Base-by-base conservation (phyloP, 2,797 vertebrate species). In the Heteromormyrus szaboi region DNA sequence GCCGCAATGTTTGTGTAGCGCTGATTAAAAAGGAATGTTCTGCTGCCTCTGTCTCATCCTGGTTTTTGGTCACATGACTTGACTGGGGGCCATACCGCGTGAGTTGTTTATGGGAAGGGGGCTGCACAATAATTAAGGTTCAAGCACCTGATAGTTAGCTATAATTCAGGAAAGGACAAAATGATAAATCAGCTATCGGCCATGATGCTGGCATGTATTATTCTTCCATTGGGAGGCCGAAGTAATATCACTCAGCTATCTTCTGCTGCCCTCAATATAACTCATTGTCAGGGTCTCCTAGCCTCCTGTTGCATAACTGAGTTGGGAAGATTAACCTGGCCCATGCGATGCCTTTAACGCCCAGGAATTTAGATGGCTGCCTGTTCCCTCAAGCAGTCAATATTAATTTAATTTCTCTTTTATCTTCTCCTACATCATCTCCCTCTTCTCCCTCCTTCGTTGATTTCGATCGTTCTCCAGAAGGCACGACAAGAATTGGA, bases 331-430 rank as follows among this genome's bases (percentile, higher is more conserved):
- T 53, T 86, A 56, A 86, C 85, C 51, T 41, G 85, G 14, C 17
- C 48, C 85, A 19, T 29, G 53, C 44, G 53, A 59, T 17, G 19
- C 53, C 51, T 59, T 86, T 56, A 56, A 86, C 53, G 33, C 33
- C 25, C 29, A 59, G 53, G 29, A 53, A 56, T 86, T 22, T 33
- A 41, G 51, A 86, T 56, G 51, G 33, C 53, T 59, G 22, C 37
- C 29, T 56, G 19, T 56, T 56, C 53, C 53, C 51, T 56, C 53
- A 44, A 37, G 85, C 85, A 86, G 85, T 86, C 85, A 86, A 86
- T 86, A 86, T 86, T 86, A 86, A 86, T 86, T 86, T 86, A 86
- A 86, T 44, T n/a, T 46, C 33, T 83, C 53, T 83, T 79, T 54
- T 54, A 41, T 41, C 51, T 56, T 88, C 72, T n/a, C 72, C 29